Percentiles rank a stretch among this genome's conserved stretches.
Evolutionary conservation across 2,888 invertebrate genomes (phyloP).

Genomic region (Scaptomyza parva): DNA sequence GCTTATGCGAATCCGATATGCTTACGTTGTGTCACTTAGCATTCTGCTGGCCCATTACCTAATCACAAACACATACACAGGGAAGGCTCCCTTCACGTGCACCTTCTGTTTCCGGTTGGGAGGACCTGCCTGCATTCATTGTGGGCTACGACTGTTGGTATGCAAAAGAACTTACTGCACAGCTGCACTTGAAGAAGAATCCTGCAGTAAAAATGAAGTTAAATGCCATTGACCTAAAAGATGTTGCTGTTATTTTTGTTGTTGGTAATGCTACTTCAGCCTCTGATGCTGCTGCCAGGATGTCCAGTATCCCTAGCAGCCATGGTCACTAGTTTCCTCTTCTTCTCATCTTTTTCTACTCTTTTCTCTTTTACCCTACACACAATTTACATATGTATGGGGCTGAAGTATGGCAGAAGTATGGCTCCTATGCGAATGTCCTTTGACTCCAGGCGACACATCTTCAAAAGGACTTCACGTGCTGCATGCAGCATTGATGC

Average conservation of each 20-base stretch:
- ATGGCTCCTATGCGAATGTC: conserved; percentile 12
- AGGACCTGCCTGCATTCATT: conserved; percentile 17
- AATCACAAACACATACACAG: not conserved
- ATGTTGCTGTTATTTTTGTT: conserved; percentile 16
- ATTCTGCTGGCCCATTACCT: conserved; percentile 40
- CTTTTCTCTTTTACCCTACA: not conserved
- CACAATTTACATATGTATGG: conserved; percentile 48
- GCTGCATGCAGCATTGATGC: conserved; percentile 16
- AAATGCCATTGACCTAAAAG: conserved; percentile 56
- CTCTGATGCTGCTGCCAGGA: conserved; percentile 10
- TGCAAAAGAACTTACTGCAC: conserved; percentile 18
- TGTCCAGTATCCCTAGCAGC: conserved; percentile 15
- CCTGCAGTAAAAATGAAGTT: conserved; percentile 40
- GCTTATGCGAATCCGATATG: too few relatives aligned
- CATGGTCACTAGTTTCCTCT: conserved; percentile 19
- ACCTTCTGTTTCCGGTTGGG: too few relatives aligned
- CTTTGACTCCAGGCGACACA: conserved; percentile 33
- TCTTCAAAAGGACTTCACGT: conserved; percentile 18
- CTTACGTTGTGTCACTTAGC: not conserved
- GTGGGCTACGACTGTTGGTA: conserved; percentile 16
- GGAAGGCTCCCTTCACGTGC: too few relatives aligned
- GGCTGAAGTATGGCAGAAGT: too few relatives aligned
- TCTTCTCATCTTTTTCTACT: not conserved
- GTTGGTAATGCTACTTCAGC: conserved; percentile 2
- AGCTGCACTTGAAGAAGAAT: conserved; percentile 19